phyloP scores from a whole-genome alignment of 2,888 invertebrate species.

The Lithophane leautieri region DNA sequence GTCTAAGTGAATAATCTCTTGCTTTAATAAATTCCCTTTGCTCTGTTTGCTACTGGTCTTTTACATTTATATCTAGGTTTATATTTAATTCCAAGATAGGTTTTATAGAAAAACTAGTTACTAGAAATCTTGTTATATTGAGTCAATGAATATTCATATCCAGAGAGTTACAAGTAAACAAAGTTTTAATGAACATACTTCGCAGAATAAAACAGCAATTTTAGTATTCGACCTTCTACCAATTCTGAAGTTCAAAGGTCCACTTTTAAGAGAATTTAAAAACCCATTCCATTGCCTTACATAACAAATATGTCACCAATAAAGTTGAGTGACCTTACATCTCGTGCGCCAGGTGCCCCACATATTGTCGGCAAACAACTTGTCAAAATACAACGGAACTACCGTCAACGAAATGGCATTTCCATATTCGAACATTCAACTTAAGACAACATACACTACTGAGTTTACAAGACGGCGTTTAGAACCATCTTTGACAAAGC shows the following conservation, averaged over 20 bases:
- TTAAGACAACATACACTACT: constrained; percentile 63
- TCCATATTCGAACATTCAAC: constrained; percentile 28
- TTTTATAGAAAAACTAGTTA: constrained; percentile 28
- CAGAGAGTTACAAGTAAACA: neutral
- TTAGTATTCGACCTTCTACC: neutral
- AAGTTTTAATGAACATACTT: neutral
- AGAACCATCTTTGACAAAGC: constrained; percentile 59
- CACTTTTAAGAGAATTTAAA: constrained; percentile 19
- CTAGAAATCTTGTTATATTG: constrained; percentile 12
- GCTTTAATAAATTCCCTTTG: neutral
- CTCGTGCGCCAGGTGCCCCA: constrained; percentile 78
- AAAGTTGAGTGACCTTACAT: constrained; percentile 74
- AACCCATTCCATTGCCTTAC: constrained; percentile 52
- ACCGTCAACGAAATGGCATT: constrained; percentile 32
- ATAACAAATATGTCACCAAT: constrained; percentile 70
- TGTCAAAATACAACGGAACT: constrained; percentile 85
- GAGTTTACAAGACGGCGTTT: constrained; percentile 44
- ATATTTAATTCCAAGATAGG: constrained; percentile 20
- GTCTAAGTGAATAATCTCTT: neutral
- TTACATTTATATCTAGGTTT: constrained; percentile 12
- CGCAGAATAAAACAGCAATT: neutral
- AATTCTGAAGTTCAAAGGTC: constrained; percentile 27
- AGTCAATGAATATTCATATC: constrained; percentile 17
- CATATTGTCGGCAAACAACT: constrained; percentile 80
- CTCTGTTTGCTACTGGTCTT: neutral